These are phyloP conservation scores for Ispidina picta DNA, from an alignment of 2,797 vertebrate species.

Conservation along the genomic window DNA sequence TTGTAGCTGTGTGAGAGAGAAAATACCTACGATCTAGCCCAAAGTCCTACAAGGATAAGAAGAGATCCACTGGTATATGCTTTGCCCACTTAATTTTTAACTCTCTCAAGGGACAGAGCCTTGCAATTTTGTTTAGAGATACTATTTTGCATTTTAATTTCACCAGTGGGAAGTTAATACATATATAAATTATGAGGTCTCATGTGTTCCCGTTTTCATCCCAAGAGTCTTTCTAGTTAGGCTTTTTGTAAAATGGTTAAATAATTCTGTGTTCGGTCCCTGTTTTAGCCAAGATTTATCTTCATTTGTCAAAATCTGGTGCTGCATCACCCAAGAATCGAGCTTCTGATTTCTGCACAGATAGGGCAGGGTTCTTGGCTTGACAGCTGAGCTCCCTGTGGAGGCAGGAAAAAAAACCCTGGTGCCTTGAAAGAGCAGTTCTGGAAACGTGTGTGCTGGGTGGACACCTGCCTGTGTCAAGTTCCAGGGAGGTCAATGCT, in stretches of 20 bases:
- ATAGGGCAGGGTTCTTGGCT: background rate
- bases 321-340: background rate
- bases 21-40: conserved; percentile 35
- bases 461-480: background rate
- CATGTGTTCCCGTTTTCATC: background rate
- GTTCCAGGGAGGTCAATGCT: background rate
- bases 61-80: background rate
- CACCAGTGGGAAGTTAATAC: conserved; percentile 25
- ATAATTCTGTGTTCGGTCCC: background rate
- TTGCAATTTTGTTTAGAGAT: conserved; percentile 33
- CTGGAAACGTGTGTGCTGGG: background rate
- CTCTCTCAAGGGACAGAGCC: conserved; percentile 12
- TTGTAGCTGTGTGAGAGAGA: conserved; percentile 27
- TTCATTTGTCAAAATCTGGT: background rate
- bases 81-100: conserved; percentile 44
- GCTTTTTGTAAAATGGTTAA: conserved; percentile 1
- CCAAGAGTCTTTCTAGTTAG: background rate
- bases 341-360: background rate
- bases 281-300: background rate
- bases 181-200: conserved; percentile 28
- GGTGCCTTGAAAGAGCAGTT: background rate
- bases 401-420: background rate
- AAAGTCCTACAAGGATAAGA: background rate
- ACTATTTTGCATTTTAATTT: conserved; percentile 50
- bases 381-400: background rate